Conservation (phyloP, 2,888 invertebrate species). For the Morpho achilles region DNA sequence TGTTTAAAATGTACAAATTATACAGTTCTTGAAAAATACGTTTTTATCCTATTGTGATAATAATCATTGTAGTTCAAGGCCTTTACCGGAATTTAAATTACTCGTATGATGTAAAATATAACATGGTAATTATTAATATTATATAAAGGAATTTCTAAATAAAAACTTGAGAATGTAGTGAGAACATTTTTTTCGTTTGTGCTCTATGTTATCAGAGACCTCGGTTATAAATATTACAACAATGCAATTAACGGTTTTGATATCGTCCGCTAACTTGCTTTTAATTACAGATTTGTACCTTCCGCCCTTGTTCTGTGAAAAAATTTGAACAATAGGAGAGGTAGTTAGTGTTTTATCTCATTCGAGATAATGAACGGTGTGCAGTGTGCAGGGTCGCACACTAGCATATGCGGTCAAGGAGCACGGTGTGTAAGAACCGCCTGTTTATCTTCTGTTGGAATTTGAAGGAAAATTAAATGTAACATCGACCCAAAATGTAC, state of each 20-base stretch:
- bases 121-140: slow-evolving; percentile 3
- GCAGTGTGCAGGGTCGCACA: slow-evolving; percentile 40
- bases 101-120: slow-evolving; percentile 8
- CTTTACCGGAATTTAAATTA: not conserved
- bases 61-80: slow-evolving; percentile 7
- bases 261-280: slow-evolving; percentile 40
- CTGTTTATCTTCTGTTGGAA: slow-evolving; percentile 5
- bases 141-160: slow-evolving; percentile 13
- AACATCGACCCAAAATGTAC: not conserved
- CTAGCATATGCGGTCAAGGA: slow-evolving; percentile 49
- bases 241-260: slow-evolving; percentile 43
- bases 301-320: slow-evolving; percentile 49
- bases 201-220: slow-evolving; percentile 38
- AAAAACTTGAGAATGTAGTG: slow-evolving; percentile 17
- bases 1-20: not conserved
- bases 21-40: not conserved
- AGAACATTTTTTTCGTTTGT: slow-evolving; percentile 26
- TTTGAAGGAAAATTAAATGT: slow-evolving; percentile 22
- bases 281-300: slow-evolving; percentile 50
- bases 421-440: slow-evolving; percentile 17
- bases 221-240: slow-evolving; percentile 46
- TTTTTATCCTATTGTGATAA: not conserved
- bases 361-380: slow-evolving; percentile 32
- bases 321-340: slow-evolving; percentile 48
- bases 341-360: slow-evolving; percentile 41